Evolutionary conservation across 2,113 vertebrate species (phyloP), one percentile per base, ranked within the genome.

Genomic region (Siphamia tubifer): DNA sequence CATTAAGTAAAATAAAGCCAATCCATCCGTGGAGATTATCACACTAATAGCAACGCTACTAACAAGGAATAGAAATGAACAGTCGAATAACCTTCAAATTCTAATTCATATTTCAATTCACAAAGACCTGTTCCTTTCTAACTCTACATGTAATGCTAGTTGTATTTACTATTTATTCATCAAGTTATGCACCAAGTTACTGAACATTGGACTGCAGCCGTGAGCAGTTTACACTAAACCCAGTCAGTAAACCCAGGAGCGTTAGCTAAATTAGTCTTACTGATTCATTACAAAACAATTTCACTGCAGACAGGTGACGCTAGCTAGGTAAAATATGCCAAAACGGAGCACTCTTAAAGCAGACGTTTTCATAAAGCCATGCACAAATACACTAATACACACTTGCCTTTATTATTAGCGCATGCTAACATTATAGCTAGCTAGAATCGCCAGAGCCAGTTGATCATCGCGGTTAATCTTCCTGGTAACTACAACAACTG

Each of bases 401-500:
- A 81, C 68, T 65, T 74, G 48, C 63, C 68, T 64, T 66, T 38
- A n/a, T 58, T 23, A 35, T 36, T 58, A 36, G 20, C 58, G 44
- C 6, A 23, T 27, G 79, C 56, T 84, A 63, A 36, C 36, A 11
- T 52, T n/a, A 11, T 40, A 55, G 60, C 67, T 56, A 45, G 53
- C 65, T 35, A 10, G 5, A 15, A 1, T 53, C 28, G 17, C 15
- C 52, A 42, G 34, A 32, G 48, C 62, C 62, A 80, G 49, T 64
- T 63, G 53, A 49, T 67, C 72, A 69, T 75, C 71, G 32, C 64
- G 17, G 71, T 38, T 82, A 87, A 81, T 89, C 90, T 74, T 88
- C 85, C 86, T 81, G 80, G 95, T 98, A 92, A 95, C 96, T 94
- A 96, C 94, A 96, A 94, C 95, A 97, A 96, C 94, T 91, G 90